Conservation (phyloP, 2,888 invertebrate genomes). For the Trissolcus brochymenae region DNA sequence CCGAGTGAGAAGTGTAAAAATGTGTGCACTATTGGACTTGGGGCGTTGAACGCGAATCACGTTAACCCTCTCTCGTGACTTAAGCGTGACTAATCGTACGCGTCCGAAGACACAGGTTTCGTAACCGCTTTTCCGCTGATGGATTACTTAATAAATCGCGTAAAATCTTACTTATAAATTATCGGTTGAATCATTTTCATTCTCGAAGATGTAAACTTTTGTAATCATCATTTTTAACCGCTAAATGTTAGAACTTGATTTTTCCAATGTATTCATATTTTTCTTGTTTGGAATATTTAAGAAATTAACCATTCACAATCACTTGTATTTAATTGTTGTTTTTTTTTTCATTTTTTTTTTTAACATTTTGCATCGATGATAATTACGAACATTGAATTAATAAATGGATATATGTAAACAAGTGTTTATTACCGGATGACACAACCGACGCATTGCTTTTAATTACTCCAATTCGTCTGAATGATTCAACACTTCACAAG, state of each 20-base stretch:
- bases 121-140: constrained; percentile 23
- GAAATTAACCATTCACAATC: no score
- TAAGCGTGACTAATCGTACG: constrained; percentile 43
- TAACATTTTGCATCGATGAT: no score
- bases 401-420: no score
- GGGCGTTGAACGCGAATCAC: constrained; percentile 52
- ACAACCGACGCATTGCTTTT: no score
- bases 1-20: constrained; percentile 15
- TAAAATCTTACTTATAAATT: constrained; percentile 24
- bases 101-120: constrained; percentile 39
- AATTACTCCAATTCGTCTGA: constrained; percentile 55
- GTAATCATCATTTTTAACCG: not conserved
- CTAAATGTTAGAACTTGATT: not conserved
- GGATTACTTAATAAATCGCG: constrained; percentile 35
- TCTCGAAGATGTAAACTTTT: not conserved
- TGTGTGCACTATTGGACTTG: constrained; percentile 52
- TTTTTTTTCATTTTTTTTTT: no score
- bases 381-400: no score
- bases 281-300: no score
- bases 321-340: no score
- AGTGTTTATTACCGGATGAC: no score
- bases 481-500: constrained; percentile 67
- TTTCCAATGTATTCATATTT: no score
- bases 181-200: constrained; percentile 5
- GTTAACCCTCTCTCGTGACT: constrained; percentile 27